Evolutionary conservation across 2,113 vertebrate genomes (phyloP), one percentile per base, ranked within the genome.

Genomic region (Chaetodon auriga): DNA sequence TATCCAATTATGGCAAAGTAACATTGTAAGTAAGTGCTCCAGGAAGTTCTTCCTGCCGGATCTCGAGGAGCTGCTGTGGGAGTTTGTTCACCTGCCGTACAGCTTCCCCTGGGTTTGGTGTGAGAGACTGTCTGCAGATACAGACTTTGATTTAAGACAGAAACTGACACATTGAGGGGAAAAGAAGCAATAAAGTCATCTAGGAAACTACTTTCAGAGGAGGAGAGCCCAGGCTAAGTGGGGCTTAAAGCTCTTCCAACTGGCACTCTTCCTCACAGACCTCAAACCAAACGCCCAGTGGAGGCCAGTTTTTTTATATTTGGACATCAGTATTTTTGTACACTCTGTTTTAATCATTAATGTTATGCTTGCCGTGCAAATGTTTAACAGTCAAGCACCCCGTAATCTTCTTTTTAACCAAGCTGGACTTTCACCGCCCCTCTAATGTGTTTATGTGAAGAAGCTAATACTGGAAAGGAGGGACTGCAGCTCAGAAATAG

Each of bases 281-380:
- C 85, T 83, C 88, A 90, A 79, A 89, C 70, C 62, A 80, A 83
- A 87, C 57, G 53, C 68, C 72, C 60, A 70, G 54, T 48, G 12
- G 68, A 84, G 65, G 79, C 87, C 74, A 57, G 46, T 73, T 85
- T 89, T 91, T 87, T 90, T 92, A 86, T 83, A 85, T 92, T 83
- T 87, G 72, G 65, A 74, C 74, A 77, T 78, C 65, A 43, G 82
- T 87, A 85, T 88, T 89, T 89, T 76, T 70, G 36, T 62, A 43
- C 75, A 53, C 68, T 78, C 74, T 90, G 83, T 80, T 93, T 93
- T 84, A 76, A 84, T 92, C 90, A 93, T 91, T 87, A 85, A 87
- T 89, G 82, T 54, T 62, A 8, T 68, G 41, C 71, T 74, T 51
- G 45, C 57, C 0, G 23, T 80, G 61, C 82, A 84, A 80, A 85